These are phyloP conservation scores for Ambastaia sidthimunki DNA, from an alignment of 2,797 vertebrate species.

Conservation along the genomic window DNA sequence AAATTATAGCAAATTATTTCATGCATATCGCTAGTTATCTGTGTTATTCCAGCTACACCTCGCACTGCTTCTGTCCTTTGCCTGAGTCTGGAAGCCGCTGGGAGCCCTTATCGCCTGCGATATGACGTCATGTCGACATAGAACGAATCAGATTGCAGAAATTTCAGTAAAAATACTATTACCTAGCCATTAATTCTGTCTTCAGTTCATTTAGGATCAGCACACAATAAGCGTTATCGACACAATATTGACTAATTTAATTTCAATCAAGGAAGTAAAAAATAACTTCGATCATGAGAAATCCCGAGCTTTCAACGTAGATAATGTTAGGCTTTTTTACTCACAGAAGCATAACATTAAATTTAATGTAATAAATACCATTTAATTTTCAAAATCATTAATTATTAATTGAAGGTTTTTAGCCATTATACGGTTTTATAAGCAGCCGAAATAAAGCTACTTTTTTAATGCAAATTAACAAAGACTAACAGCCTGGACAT, in stretches of 20 bases:
- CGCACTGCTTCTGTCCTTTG: constrained; percentile 72
- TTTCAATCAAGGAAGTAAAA: too few relatives aligned
- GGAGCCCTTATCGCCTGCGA: constrained; percentile 73
- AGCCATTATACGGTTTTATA: too few relatives aligned
- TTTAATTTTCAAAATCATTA: neutral
- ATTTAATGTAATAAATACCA: neutral
- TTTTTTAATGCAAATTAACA: neutral
- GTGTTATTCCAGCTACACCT: constrained; percentile 41
- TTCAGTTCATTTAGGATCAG: neutral
- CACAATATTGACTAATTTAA: neutral
- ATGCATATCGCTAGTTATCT: constrained; percentile 13
- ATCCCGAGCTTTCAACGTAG: too few relatives aligned
- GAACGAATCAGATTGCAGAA: constrained; percentile 74
- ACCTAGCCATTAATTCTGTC: neutral
- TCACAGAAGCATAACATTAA: neutral
- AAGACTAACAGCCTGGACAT: neutral
- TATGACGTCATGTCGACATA: constrained; percentile 77
- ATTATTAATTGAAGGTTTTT: too few relatives aligned
- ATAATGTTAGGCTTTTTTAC: neutral
- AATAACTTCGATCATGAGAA: neutral
- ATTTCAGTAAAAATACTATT: constrained; percentile 20
- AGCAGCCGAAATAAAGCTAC: too few relatives aligned
- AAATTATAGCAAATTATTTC: neutral
- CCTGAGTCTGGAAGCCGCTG: constrained; percentile 78
- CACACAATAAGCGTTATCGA: constrained; percentile 1